Conservation (phyloP, 1,140 invertebrate genomes). For the Microplitis demolitor region DNA sequence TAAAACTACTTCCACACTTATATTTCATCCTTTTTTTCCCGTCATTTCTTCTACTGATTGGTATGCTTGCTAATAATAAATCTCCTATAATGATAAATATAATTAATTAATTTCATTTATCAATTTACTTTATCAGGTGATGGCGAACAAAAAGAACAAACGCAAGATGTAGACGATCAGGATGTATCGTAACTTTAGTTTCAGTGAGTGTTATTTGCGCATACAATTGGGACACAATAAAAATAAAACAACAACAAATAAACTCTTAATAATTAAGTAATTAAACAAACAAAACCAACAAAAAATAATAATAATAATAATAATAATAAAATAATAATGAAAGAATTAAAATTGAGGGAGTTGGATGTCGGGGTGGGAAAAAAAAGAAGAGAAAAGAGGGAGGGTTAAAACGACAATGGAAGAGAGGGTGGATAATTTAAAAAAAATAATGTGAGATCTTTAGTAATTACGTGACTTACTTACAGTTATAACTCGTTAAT, state of each 20-base stretch:
- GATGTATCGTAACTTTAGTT: slow-evolving; percentile 83
- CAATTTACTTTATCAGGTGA: slow-evolving; percentile 67
- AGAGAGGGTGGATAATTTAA: slow-evolving; percentile 38
- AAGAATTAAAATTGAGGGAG: slow-evolving; percentile 54
- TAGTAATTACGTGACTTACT: slow-evolving; percentile 54
- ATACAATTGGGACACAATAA: slow-evolving; percentile 59
- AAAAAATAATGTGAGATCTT: slow-evolving; percentile 44
- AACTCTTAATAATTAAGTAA: slow-evolving; percentile 63
- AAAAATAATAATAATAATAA: slow-evolving; percentile 50
- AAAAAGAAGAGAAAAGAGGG: slow-evolving; percentile 24
- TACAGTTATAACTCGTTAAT: slow-evolving; percentile 33
- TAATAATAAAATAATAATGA: slow-evolving; percentile 55
- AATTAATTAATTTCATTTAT: slow-evolving; percentile 9
- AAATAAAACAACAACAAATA: slow-evolving; percentile 34
- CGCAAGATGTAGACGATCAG: slow-evolving; percentile 91
- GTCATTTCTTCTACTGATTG: background rate
- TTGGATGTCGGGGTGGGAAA: slow-evolving; percentile 30
- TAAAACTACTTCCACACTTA: slow-evolving; percentile 23
- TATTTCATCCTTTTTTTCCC: slow-evolving; percentile 14
- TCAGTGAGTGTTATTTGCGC: slow-evolving; percentile 61
- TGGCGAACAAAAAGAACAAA: slow-evolving; percentile 83
- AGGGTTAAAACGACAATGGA: slow-evolving; percentile 30
- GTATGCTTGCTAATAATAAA: background rate
- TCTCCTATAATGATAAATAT: background rate
- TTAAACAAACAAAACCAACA: slow-evolving; percentile 55